Percentiles rank a stretch among this genome's conserved stretches.
Evolutionary conservation across 2,113 vertebrate species (phyloP).

Genomic region (Galbula dea): DNA sequence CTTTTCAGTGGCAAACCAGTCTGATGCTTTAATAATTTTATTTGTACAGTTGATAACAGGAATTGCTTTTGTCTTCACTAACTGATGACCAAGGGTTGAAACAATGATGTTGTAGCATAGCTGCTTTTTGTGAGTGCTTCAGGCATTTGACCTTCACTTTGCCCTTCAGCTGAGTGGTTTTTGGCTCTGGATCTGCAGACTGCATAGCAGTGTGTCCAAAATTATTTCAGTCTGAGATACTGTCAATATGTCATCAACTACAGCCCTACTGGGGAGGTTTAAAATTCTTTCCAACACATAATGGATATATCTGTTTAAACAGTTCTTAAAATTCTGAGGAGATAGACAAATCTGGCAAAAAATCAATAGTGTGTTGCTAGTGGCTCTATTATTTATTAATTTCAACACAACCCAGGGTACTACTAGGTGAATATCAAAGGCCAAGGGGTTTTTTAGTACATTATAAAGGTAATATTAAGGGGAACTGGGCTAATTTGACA

Average conservation of each 20-base stretch:
- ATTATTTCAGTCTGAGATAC: constrained; percentile 43
- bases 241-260: constrained; percentile 52
- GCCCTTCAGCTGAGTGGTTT: background rate
- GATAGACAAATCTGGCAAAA: constrained; percentile 46
- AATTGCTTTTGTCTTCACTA: constrained; percentile 15
- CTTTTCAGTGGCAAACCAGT: background rate
- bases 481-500: background rate
- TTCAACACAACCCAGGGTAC: background rate
- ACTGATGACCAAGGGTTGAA: constrained; percentile 7
- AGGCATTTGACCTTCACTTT: constrained; percentile 28
- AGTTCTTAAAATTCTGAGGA: constrained; percentile 57
- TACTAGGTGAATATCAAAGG: constrained; percentile 14
- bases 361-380: constrained; percentile 49
- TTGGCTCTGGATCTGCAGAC: background rate
- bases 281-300: constrained; percentile 53
- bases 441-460: background rate
- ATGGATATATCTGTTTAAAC: constrained; percentile 61
- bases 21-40: constrained; percentile 52
- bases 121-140: background rate
- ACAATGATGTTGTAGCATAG: background rate
- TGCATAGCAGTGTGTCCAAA: background rate
- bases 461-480: background rate
- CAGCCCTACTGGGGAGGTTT: constrained; percentile 33
- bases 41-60: constrained; percentile 48
- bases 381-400: constrained; percentile 62